Percentiles rank a stretch among this genome's conserved stretches.
phyloP scores from a whole-genome alignment of 1,140 invertebrate genomes.

The Hylaeus volcanicus region DNA sequence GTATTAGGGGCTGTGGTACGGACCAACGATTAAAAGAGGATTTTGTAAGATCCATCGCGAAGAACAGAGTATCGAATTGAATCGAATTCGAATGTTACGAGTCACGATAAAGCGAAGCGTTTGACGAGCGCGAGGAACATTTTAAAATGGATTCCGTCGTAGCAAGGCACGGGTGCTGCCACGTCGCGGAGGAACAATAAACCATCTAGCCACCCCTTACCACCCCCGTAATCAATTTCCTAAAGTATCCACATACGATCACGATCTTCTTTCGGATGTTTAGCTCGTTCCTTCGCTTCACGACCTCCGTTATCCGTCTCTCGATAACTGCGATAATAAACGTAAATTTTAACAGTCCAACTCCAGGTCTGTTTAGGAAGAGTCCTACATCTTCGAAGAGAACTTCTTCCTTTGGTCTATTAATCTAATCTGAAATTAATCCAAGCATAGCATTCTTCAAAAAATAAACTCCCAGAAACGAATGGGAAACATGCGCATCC shows the following conservation, averaged over 20 bases:
- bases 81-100: neutral
- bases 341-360: neutral
- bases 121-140: neutral
- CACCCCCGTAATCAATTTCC: conserved; percentile 74
- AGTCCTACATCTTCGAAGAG: too few species aligned
- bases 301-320: neutral
- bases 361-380: too few species aligned
- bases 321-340: neutral
- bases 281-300: neutral
- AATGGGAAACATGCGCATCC: too few species aligned
- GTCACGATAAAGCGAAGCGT: neutral
- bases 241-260: conserved; percentile 68
- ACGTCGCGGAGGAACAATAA: conserved; percentile 73
- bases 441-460: too few species aligned
- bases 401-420: too few species aligned
- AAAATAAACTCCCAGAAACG: neutral
- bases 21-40: neutral
- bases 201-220: conserved; percentile 70
- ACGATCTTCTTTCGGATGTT: conserved; percentile 48
- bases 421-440: too few species aligned
- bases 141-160: conserved; percentile 57
- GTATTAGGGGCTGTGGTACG: neutral
- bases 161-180: conserved; percentile 77
- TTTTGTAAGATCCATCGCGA: neutral
- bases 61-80: neutral